Base-by-base conservation (phyloP, 2,113 vertebrate species). In the Salvelinus namaycush region DNA sequence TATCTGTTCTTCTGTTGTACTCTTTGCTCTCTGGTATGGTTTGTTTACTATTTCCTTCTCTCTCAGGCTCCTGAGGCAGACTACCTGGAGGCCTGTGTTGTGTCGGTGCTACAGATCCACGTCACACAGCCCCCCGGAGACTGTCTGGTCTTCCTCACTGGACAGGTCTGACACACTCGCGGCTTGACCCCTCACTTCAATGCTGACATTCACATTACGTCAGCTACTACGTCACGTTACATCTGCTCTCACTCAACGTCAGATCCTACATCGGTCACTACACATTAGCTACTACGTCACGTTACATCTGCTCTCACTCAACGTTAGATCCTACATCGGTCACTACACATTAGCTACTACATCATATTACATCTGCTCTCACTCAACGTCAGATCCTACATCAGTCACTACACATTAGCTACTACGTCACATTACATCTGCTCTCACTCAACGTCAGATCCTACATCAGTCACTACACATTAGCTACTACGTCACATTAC, bases 51-150 rank as follows among this genome's bases (percentile, higher is more conserved):
- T 24, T 62, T 6, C 18, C n/a, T 1, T 57, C 20, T 18, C 5
- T 4, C 64, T 0, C 72, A 98, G 97, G 96, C 96, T 31, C 97
- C 96, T 0, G 97, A 98, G 81, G 97, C 97, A 0, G 96, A 98
- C 83, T 98, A 98, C 89, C 88, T 98, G 79, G 96, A 98, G 86
- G 97, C 96, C 0, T 97, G 96, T 29, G 96, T 98, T 31, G 97
- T 98, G 34, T 98, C 96, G 0, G 97, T 98, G 77, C 92, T 98
- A 4, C 97, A 98, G 93, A 97, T 98, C 86, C 96, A 97, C 0
- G 95, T 98, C 80, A 97, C 97, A 0, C 97, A 98, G 87, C 80
- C 95, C 1, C 75, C 93, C 0, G 97, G 97, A 67, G 96, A 98
- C 71, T 77, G 96, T 59, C 93, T 98, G 80, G 97, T 98, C 12